Evolutionary conservation across 2,888 invertebrate species (phyloP), one percentile per base, ranked within the genome.

Genomic region (Drosophila testacea): DNA sequence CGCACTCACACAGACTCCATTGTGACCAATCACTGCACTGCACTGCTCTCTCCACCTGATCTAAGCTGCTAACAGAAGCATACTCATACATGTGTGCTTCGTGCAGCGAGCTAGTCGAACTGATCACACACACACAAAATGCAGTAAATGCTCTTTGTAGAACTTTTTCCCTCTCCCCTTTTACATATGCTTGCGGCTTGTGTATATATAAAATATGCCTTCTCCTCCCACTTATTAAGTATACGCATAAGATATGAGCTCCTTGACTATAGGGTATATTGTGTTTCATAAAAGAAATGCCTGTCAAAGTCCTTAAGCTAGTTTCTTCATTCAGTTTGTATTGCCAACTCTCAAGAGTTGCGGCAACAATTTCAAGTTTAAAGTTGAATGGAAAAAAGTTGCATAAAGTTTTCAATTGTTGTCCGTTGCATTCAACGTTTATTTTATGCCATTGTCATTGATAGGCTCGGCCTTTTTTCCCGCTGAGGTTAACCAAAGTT

Each of bases 391-490:
- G n/a, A 57, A 34, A 54, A 57, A 73, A 69, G 65, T 63, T 74
- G 51, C 64, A 39, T 27, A 79, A 74, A 76, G 48, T 68, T 68
- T 65, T 57, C 72, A 72, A 72, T 66, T 63, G 57, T 66, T 74
- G 62, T 47, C 52, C 63, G 62, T 62, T 72, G 67, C 72, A 64
- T 67, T 64, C 52, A 38, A 16, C 41, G 60, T 41, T 16, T 54
- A 65, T 56, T 65, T 77, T 44, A 63, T 64, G 64, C 38, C 76
- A 68, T 55, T 77, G 66, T 59, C 60, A 71, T 66, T 71, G 76
- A 71, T 77, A 61, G 79, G 62, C 41, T 16, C 32, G 32, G n/a
- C 41, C 51, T 41, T 16, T 46, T 47, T 22, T 7, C 28, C 48
- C 38, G 39, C 30, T 42, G 61, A 59, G 69, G 44, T 69, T 81